Percentiles rank a stretch among this genome's conserved stretches.
Evolutionary conservation across 2,113 vertebrate genomes (phyloP).

Genomic region (Heteronetta atricapilla): DNA sequence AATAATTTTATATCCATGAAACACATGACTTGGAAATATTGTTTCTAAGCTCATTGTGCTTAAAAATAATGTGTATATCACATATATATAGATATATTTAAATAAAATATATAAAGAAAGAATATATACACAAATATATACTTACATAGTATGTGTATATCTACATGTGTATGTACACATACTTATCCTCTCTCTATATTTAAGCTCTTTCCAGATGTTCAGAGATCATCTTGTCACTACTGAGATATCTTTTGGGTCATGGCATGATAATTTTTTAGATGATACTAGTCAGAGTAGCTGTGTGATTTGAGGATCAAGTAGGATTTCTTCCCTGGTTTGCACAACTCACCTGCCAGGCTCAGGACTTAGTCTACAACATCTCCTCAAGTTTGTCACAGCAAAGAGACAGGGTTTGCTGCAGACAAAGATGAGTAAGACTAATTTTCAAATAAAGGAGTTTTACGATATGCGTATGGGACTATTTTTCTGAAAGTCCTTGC

Average conservation of each 20-base stretch:
- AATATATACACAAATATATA: neutral
- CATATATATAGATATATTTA: slow-evolving; percentile 8
- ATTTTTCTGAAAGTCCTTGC: neutral
- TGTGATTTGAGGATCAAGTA: neutral
- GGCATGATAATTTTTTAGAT: neutral
- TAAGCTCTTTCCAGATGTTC: neutral
- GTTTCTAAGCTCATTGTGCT: neutral
- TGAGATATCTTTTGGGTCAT: neutral
- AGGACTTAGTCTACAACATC: neutral
- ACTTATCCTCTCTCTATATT: neutral
- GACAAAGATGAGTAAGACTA: neutral
- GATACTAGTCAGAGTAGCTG: neutral
- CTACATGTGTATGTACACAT: neutral
- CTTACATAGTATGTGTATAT: too few species aligned
- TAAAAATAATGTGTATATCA: neutral
- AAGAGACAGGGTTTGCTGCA: neutral
- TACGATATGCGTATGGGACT: neutral
- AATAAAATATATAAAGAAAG: neutral
- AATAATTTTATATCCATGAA: neutral
- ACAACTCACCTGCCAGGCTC: neutral
- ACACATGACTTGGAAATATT: slow-evolving; percentile 10
- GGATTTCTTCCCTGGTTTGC: neutral
- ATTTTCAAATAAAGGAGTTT: neutral
- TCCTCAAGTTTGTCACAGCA: neutral
- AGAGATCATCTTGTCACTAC: neutral